Conservation (phyloP, 2,113 vertebrate genomes). For the Sturnira hondurensis region DNA sequence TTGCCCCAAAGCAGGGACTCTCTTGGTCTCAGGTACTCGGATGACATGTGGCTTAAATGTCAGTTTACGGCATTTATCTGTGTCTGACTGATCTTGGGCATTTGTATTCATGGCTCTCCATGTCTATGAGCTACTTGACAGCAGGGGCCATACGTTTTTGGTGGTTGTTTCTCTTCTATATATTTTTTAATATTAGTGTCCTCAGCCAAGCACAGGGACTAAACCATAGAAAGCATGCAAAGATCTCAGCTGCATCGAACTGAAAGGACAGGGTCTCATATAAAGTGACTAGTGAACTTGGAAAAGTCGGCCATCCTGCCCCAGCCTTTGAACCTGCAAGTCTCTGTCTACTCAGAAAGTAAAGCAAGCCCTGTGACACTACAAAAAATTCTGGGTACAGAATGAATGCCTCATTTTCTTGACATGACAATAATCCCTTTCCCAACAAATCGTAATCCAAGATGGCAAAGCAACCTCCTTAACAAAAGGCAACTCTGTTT, state of each 20-base stretch:
- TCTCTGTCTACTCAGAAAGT: background rate
- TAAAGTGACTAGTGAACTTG: background rate
- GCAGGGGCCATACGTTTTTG: background rate
- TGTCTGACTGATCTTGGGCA: background rate
- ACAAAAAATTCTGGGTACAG: background rate
- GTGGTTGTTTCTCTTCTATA: background rate
- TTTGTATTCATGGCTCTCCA: background rate
- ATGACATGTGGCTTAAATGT: background rate
- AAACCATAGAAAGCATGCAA: background rate
- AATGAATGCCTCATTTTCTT: slow-evolving; percentile 39
- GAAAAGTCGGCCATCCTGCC: background rate
- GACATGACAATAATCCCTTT: background rate
- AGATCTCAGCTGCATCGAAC: background rate
- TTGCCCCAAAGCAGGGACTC: background rate
- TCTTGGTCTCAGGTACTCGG: background rate
- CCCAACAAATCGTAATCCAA: slow-evolving; percentile 28
- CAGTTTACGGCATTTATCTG: background rate
- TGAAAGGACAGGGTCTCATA: background rate
- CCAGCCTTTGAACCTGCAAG: background rate
- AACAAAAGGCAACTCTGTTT: slow-evolving; percentile 41
- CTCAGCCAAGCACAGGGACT: background rate
- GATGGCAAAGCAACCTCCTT: background rate
- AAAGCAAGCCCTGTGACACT: background rate
- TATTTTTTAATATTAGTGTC: background rate
- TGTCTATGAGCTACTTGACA: background rate